phyloP scores from a whole-genome alignment of 2,797 vertebrate genomes.

The Acanthiza pusilla region DNA sequence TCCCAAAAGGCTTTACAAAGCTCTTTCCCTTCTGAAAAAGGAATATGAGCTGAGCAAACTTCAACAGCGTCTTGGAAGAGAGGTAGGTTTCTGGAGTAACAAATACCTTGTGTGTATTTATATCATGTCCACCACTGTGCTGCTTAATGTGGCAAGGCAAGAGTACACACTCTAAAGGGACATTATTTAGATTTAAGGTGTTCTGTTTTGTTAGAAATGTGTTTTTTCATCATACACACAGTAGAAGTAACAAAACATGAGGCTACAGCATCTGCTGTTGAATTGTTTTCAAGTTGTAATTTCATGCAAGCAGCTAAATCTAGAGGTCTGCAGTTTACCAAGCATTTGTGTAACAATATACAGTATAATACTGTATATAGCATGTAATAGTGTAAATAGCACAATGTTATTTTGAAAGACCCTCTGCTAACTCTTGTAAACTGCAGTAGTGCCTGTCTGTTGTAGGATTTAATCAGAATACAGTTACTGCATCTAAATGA shows the following conservation, averaged over 20 bases:
- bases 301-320: background rate
- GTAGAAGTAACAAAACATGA: background rate
- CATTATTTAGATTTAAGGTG: background rate
- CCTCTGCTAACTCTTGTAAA: background rate
- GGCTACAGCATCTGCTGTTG: background rate
- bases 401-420: background rate
- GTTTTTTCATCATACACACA: background rate
- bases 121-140: background rate
- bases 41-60: conserved; percentile 97
- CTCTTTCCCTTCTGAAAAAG: conserved; percentile 95
- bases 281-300: background rate
- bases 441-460: background rate
- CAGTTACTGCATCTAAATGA: background rate
- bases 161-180: background rate
- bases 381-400: background rate
- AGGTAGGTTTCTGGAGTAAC: conserved; percentile 73
- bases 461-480: background rate
- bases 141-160: background rate
- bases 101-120: background rate
- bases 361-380: background rate
- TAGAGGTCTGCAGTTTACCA: background rate
- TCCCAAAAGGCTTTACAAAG: conserved; percentile 95
- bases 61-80: conserved; percentile 93
- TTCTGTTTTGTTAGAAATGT: background rate
- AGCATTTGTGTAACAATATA: background rate